phyloP scores from a whole-genome alignment of 2,888 invertebrate genomes.

The Syritta pipiens region DNA sequence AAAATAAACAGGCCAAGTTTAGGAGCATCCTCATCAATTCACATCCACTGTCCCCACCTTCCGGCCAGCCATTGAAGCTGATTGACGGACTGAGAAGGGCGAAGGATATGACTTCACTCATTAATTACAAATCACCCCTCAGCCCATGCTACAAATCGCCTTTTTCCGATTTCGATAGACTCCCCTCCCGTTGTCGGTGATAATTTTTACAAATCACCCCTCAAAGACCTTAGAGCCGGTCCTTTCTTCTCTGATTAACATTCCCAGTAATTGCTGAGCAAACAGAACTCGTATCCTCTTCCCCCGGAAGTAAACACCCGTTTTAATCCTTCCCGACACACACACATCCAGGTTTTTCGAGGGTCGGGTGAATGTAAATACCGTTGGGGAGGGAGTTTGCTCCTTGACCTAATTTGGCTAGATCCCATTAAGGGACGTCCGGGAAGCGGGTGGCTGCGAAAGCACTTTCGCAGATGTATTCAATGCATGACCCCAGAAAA shows the following conservation, averaged over 20 bases:
- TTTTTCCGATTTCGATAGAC: too few species aligned
- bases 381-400: too few species aligned
- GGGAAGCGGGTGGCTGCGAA: neutral
- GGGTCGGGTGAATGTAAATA: conserved; percentile 19
- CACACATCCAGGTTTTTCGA: conserved; percentile 4
- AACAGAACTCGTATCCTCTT: conserved; percentile 6
- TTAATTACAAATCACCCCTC: conserved; percentile 21
- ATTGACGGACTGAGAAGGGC: too few species aligned
- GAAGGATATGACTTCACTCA: neutral
- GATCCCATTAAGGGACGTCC: conserved; percentile 9
- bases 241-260: conserved; percentile 4
- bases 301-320: conserved; percentile 5
- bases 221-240: neutral
- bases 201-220: conserved; percentile 11
- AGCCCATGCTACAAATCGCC: too few species aligned
- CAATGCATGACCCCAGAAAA: conserved; percentile 1
- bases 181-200: neutral
- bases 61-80: too few species aligned
- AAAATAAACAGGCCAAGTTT: neutral
- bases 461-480: neutral
- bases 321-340: conserved; percentile 13
- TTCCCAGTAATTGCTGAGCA: conserved; percentile 3
- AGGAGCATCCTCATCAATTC: neutral
- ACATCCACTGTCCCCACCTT: too few species aligned
- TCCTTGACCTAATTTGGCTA: conserved; percentile 30